Evolutionary conservation across 2,888 invertebrate species (phyloP).

Genomic region (Empis stercorea): DNA sequence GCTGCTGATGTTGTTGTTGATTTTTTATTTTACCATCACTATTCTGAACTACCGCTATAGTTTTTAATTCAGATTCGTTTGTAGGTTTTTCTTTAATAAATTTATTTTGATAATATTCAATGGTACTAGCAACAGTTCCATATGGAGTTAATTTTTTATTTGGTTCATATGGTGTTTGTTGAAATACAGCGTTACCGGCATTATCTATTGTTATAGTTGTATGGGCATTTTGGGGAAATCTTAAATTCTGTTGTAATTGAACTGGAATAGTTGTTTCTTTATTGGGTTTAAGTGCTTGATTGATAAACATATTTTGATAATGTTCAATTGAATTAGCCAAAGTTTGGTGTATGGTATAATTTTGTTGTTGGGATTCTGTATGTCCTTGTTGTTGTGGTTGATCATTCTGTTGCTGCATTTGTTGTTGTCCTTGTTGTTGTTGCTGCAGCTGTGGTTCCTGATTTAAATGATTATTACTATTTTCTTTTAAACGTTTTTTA

Average conservation of each 20-base stretch:
- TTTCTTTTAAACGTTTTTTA: slow-evolving; percentile 33
- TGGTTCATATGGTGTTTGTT: slow-evolving; percentile 29
- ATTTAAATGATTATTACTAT: slow-evolving; percentile 27
- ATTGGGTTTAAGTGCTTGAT: slow-evolving; percentile 25
- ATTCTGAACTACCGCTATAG: slow-evolving; percentile 11
- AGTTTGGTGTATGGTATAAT: slow-evolving; percentile 13
- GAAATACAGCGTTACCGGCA: slow-evolving; percentile 28
- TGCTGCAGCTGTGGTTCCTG: slow-evolving; percentile 27
- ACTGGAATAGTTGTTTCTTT: slow-evolving; percentile 15
- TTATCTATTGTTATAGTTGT: slow-evolving; percentile 17
- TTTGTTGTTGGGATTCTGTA: background rate
- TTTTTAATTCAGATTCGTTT: background rate
- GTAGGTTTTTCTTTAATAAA: slow-evolving; percentile 21
- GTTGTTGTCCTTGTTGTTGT: slow-evolving; percentile 16
- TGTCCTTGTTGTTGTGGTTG: slow-evolving; percentile 22
- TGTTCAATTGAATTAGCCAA: slow-evolving; percentile 29
- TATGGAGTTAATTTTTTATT: slow-evolving; percentile 21
- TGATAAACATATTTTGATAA: slow-evolving; percentile 34
- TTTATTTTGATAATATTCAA: slow-evolving; percentile 35
- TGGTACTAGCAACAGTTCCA: slow-evolving; percentile 29
- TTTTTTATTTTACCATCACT: slow-evolving; percentile 9
- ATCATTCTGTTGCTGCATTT: slow-evolving; percentile 17
- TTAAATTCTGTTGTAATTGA: slow-evolving; percentile 16
- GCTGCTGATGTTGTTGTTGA: slow-evolving; percentile 15
- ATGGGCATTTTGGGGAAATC: slow-evolving; percentile 15